Base-by-base conservation (phyloP, 2,113 vertebrate genomes). In the Hassar affinis region DNA sequence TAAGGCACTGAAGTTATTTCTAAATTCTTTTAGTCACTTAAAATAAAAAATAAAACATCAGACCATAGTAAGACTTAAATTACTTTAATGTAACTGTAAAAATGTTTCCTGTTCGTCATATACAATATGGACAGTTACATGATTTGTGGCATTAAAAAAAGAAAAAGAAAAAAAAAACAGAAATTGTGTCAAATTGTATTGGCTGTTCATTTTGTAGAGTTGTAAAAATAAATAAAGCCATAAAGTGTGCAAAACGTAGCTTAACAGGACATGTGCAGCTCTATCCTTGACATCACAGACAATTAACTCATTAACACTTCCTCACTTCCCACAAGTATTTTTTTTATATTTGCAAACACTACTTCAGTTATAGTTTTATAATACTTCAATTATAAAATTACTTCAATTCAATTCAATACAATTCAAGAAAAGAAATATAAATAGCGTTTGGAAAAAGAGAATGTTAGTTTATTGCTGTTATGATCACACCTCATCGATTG, bases 231-330 rank as follows among this genome's bases (percentile, higher is more conserved):
- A 88, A 90, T 88, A 87, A 90, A 33, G 82, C 78, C 85, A 88
- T 92, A 94, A 94, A 94, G 92, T 88, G 90, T 92, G 89, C 85
- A 88, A 87, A 81, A 89, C 80, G 88, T 61, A 88, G 78, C 71
- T 83, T 85, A 85, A 79, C 27, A 84, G 85, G 85, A 77, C 84
- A 68, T 82, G 80, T 78, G 87, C 81, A 78, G 62, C 17, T 47
- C 78, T 74, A 69, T 22, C 68, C 12, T 72, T 5, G 14, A 72
- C 14, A 8, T 51, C 27, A 22, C 49, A 56, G 51, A 35, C 74
- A 56, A 12, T 4, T 52, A 6, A 27, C 11, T 18, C 4, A 11
- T 54, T 35, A 54, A 35, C 8, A 27, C n/a, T 14, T 17, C 1
- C 38, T 22, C 20, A 49, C n/a, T 27, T 74, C 14, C 2, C 0